Evolutionary conservation across 1,140 invertebrate genomes (phyloP), one percentile per base, ranked within the genome.

Genomic region (Drosophila sp.): DNA sequence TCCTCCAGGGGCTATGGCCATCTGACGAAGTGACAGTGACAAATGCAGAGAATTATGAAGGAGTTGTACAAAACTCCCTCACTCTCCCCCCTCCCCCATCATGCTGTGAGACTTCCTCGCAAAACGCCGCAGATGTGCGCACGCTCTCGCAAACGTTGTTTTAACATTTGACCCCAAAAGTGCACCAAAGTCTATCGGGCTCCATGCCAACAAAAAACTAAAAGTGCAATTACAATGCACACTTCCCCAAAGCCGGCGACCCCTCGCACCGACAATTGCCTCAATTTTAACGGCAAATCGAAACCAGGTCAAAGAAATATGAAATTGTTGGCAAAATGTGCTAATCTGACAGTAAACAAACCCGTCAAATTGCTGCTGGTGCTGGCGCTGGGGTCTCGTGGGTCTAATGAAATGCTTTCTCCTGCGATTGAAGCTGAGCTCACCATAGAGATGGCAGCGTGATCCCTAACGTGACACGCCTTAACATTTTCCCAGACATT

Each of bases 271-370:
- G 33, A 50, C 69, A 71, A 66, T 71, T 71, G 65, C 54, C 69
- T 56, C 65, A 71, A 66, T 71, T 71, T 71, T 63, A 66, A 64
- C 65, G 69, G 69, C 65, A 64, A 71, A 71, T 66, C 56, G 63
- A 66, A 66, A 60, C 63, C 56, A 71, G 27, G 69, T 71, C 65
- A 71, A 57, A 63, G 54, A 57, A 66, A 71, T 71, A 58, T 58
- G 56, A 66, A 71, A 71, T 66, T 71, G 63, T 66, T 66, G 56
- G 56, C 60, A 41, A 66, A 47, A 66, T 61, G 56, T 58, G 56
- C 56, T 58, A 58, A 58, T 58, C 56, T 58, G 56, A 35, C 56
- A 58, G 56, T 35, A 58, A 58, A 58, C 56, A 58, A 58, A 58
- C 56, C 56, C 30, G 56, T 58, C 56, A 58, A 58, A 35, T 58